Evolutionary conservation across 2,888 invertebrate species (phyloP), one percentile per base, ranked within the genome.

Genomic region (Mimas tiliae): DNA sequence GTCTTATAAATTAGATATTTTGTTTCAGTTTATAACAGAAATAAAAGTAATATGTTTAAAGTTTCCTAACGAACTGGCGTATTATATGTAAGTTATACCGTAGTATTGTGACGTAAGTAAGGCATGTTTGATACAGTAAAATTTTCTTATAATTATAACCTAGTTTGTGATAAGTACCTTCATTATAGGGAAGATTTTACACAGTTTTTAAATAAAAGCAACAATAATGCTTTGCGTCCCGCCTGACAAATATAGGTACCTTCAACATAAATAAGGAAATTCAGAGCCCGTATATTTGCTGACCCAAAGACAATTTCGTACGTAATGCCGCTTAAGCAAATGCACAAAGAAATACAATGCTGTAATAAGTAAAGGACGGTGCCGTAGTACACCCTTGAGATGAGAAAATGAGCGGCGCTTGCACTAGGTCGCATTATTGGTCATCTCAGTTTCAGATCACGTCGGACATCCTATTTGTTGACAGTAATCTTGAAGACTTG

Each of bases 401-500:
- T 62, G 69, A 72, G 68, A 55, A 73, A 76, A 76, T 72, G 70
- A 72, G 64, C 72, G 71, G 69, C 78, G 76, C 72, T 74, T 79
- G 78, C 76, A 76, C 76, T 77, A 79, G 79, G 74, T 75, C 80
- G 73, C 78, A 82, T 85, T 84, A 86, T 76, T 74, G 79, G 73
- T 70, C 80, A 86, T 86, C 82, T 80, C 77, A 74, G 73, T 84
- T 85, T 84, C 86, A 77, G 72, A 74, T 81, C 87, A 89, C 86
- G 89, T 88, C 84, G 80, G 68, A 74, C 74, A 75, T 82, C 83
- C 79, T 86, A 87, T 89, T 89, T 84, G 87, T 88, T 88, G 89
- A 89, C 86, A 85, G 86, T 88, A 87, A 89, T 89, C 87, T 87
- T 86, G 83, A 87, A 84, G 86, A 85, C 82, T 87, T 79, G 84